A percentile compares a stretch with the other conserved stretches of the same genome.
Evolutionary conservation across 2,113 vertebrate species (phyloP).

Genomic region (Lampris incognitus): DNA sequence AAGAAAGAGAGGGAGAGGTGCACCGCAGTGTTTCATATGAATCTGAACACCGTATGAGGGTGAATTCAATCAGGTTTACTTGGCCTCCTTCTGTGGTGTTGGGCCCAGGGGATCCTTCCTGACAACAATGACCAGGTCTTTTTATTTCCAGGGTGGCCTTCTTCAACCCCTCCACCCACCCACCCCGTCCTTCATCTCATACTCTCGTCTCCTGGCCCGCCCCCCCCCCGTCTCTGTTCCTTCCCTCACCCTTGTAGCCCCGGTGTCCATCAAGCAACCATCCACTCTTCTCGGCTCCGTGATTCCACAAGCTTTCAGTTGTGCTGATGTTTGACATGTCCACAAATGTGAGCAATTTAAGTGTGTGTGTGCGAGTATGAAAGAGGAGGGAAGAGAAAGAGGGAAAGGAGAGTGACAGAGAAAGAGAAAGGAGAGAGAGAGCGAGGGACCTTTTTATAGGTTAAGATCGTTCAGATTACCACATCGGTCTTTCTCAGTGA

Average conservation of each 20-base stretch:
- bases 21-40: conserved; percentile 30
- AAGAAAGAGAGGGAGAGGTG: neutral
- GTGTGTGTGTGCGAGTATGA: neutral
- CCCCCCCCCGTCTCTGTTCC: neutral
- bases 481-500: neutral
- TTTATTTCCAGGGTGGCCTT: conserved; percentile 35
- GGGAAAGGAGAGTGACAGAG: no score
- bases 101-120: conserved; percentile 31
- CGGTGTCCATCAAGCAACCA: neutral
- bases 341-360: neutral
- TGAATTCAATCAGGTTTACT: conserved; percentile 67
- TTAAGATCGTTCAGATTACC: neutral
- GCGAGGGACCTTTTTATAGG: neutral
- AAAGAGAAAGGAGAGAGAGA: no score
- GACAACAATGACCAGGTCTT: conserved; percentile 42
- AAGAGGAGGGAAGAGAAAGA: no score
- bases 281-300: conserved; percentile 1
- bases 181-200: conserved; percentile 38
- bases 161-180: conserved; percentile 27
- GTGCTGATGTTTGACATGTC: conserved; percentile 4
- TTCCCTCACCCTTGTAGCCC: no score
- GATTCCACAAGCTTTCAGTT: neutral
- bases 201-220: neutral
- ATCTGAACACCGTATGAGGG: conserved; percentile 52
- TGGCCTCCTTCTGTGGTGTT: conserved; percentile 28